Percentiles rank a stretch among this genome's conserved stretches.
Conservation (phyloP, 2,888 invertebrate genomes). For the Pseudanteris insignis region DNA sequence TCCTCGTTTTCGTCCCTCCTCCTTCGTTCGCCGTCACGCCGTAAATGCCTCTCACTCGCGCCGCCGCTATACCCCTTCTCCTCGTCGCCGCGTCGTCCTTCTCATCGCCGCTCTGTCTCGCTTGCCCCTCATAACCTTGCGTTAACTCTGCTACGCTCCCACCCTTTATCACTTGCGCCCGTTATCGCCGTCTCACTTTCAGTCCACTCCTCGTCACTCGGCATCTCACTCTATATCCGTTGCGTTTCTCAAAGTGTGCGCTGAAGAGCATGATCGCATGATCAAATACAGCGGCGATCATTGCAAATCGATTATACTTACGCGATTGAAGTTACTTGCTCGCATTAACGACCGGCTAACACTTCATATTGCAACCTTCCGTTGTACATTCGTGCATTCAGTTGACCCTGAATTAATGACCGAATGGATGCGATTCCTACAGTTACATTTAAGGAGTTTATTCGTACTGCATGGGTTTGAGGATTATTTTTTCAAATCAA, state of each 20-base stretch:
- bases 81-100: slow-evolving; percentile 23
- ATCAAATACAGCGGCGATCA: slow-evolving; percentile 12
- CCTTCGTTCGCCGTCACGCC: slow-evolving; percentile 3
- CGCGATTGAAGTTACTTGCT: slow-evolving; percentile 1
- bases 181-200: too few species aligned
- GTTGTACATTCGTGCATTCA: too few species aligned
- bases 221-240: too few species aligned
- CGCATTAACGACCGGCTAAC: slow-evolving; percentile 20
- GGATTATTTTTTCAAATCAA: too few species aligned
- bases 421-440: too few species aligned
- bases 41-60: slow-evolving; percentile 1
- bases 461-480: too few species aligned
- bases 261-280: slow-evolving; percentile 24
- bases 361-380: slow-evolving; percentile 6
- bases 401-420: too few species aligned
- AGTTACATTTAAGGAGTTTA: too few species aligned
- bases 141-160: neutral
- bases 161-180: neutral
- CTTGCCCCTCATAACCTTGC: slow-evolving; percentile 1
- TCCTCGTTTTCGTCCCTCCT: slow-evolving; percentile 42
- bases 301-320: slow-evolving; percentile 41
- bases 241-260: neutral
- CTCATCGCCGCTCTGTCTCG: slow-evolving; percentile 4
- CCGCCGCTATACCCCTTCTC: slow-evolving; percentile 33
- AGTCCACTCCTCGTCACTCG: too few species aligned